These are phyloP conservation scores for Willowsia nigromaculata DNA, from an alignment of 2,888 invertebrate genomes.

Conservation along the genomic window DNA sequence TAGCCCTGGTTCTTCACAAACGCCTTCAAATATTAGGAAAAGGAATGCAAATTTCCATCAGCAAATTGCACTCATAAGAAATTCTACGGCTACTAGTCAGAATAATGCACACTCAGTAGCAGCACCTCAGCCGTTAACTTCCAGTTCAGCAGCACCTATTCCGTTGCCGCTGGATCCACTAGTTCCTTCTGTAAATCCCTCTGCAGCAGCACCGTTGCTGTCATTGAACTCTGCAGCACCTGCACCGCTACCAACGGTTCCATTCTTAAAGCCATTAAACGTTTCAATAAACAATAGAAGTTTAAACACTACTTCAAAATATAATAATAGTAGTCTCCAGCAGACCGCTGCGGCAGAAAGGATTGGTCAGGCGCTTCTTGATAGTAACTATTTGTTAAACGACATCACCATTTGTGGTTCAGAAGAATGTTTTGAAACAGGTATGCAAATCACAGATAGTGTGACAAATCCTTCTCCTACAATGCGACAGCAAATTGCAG, in stretches of 20 bases:
- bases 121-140: not conserved
- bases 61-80: not conserved
- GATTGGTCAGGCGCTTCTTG: slow-evolving; percentile 35
- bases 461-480: slow-evolving; percentile 32
- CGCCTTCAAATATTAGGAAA: slow-evolving; percentile 14
- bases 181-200: too few species aligned
- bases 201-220: not conserved
- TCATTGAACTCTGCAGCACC: not conserved
- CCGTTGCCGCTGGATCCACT: too few species aligned
- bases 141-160: not conserved
- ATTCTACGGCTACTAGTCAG: not conserved
- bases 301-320: not conserved
- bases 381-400: slow-evolving; percentile 32
- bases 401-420: slow-evolving; percentile 47
- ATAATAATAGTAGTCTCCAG: not conserved
- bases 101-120: too few species aligned
- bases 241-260: not conserved
- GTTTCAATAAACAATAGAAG: too few species aligned
- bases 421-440: slow-evolving; percentile 60
- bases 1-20: not conserved
- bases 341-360: not conserved
- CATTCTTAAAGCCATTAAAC: too few species aligned
- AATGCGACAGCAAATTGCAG: slow-evolving; percentile 58
- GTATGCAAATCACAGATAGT: slow-evolving; percentile 48
- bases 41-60: slow-evolving; percentile 37